phyloP scores from a whole-genome alignment of 2,888 invertebrate genomes.

The Camptogramma bilineatum region DNA sequence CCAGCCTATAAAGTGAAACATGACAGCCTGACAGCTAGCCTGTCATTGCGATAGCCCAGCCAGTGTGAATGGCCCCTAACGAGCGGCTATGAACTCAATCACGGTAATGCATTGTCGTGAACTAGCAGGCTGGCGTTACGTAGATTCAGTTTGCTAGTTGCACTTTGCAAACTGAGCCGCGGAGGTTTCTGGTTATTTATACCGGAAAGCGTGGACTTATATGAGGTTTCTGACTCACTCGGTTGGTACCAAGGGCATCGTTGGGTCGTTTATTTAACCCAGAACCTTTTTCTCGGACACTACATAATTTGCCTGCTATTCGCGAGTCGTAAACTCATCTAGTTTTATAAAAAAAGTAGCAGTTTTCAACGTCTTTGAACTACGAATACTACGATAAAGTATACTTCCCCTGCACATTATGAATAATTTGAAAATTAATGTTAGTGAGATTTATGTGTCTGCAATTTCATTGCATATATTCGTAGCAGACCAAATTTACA shows the following conservation, averaged over 20 bases:
- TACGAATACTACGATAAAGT: not conserved
- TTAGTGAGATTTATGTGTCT: not conserved
- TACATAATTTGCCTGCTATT: not conserved
- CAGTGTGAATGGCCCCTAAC: constrained; percentile 37
- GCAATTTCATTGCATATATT: not conserved
- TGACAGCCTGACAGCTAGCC: constrained; percentile 23
- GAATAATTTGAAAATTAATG: not conserved
- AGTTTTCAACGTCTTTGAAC: not conserved
- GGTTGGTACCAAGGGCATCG: not conserved
- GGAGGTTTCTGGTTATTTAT: constrained; percentile 10
- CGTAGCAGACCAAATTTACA: not conserved
- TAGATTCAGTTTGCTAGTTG: constrained; percentile 38
- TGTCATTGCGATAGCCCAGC: constrained; percentile 23
- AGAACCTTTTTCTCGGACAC: constrained; percentile 1
- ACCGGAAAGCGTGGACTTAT: constrained; percentile 9
- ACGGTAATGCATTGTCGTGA: constrained; percentile 48
- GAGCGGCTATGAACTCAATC: constrained; percentile 42
- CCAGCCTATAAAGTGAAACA: constrained; percentile 26
- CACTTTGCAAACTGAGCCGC: constrained; percentile 38
- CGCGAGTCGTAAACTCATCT: not conserved
- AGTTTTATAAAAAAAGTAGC: not conserved
- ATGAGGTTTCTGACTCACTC: not conserved
- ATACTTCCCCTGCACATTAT: not conserved
- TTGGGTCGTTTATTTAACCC: not conserved
- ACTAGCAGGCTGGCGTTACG: constrained; percentile 36